Evolutionary conservation across 2,888 invertebrate species (phyloP), one percentile per base, ranked within the genome.

Genomic region (Drosophila mimica): DNA sequence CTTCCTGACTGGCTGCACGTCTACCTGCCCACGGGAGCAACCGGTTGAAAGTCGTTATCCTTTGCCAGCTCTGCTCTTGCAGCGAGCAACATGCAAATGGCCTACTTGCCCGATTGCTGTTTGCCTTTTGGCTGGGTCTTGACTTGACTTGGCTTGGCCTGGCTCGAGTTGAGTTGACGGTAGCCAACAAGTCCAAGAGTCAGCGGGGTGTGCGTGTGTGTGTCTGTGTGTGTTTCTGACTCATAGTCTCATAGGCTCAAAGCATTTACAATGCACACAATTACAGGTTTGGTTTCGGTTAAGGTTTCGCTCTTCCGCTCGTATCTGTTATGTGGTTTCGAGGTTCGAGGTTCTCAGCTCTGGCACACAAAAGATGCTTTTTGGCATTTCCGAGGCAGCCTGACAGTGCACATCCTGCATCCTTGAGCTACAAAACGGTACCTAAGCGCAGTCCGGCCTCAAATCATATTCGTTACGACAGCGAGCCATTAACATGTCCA

Each of bases 351-450:
- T 25, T 58, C 31, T 38, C 56, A 40, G 61, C 25, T n/a, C 28
- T 38, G 61, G 9, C 40, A 43, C 30, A 79, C 66, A 78, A 77
- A 75, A 67, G 76, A 70, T 74, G 75, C 54, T 67, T 78, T 78
- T 75, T 63, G 38, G 28, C 57, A 31, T 63, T 69, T 60, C 43
- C 62, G 51, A 57, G 51, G 46, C 40, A 40, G 13, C 53, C 59
- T 57, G 67, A 43, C 90, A 86, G 89, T 84, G 51, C 73, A 82
- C 70, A 77, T 84, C 81, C 88, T 79, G 75, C 84, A 90, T 75
- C 90, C 90, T 88, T 88, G 90, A 76, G 88, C 90, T 82, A 62
- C 75, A 87, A 90, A 75, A 87, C 79, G 57, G 15, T 34, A 34
- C 51, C 66, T 76, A 59, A 65, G 57, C 64, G 58, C 54, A 11